Evolutionary conservation across 2,888 invertebrate species (phyloP).

Genomic region (Trilocha varians): DNA sequence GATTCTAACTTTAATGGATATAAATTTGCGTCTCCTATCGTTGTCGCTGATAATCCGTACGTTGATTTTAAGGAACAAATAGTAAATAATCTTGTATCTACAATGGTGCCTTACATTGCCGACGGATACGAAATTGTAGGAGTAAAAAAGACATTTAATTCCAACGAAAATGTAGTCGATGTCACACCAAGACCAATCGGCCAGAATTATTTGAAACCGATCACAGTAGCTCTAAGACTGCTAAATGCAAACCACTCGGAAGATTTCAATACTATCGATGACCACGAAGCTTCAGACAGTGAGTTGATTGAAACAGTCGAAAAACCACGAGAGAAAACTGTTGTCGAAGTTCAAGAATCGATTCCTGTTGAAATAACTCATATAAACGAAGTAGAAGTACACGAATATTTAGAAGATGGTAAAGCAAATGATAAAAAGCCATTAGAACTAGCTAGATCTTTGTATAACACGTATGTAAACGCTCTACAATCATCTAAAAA

Average conservation of each 20-base stretch:
- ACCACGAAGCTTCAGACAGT: conserved; percentile 52
- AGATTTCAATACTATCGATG: conserved; percentile 47
- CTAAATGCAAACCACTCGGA: conserved; percentile 59
- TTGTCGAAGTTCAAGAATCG: conserved; percentile 78
- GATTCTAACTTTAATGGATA: conserved; percentile 35
- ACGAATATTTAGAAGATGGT: conserved; percentile 57
- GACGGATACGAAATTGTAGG: conserved; percentile 60
- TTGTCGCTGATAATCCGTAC: conserved; percentile 50
- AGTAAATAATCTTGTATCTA: conserved; percentile 54
- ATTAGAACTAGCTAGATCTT: conserved; percentile 34
- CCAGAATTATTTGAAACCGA: conserved; percentile 72
- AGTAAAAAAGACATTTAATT: conserved; percentile 38
- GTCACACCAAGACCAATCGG: conserved; percentile 72
- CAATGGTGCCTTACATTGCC: conserved; percentile 56
- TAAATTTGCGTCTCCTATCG: conserved; percentile 58
- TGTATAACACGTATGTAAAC: conserved; percentile 48
- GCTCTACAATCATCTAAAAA: conserved; percentile 50
- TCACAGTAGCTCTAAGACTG: conserved; percentile 73
- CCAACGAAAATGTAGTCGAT: conserved; percentile 36
- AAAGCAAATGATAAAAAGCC: conserved; percentile 41
- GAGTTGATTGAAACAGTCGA: conserved; percentile 51
- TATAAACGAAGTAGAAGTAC: conserved; percentile 60
- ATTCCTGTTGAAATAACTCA: conserved; percentile 70
- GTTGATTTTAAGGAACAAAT: conserved; percentile 45
- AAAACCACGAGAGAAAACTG: conserved; percentile 60